Evolutionary conservation across 2,113 vertebrate genomes (phyloP).

Genomic region (Prunella fulvescens): DNA sequence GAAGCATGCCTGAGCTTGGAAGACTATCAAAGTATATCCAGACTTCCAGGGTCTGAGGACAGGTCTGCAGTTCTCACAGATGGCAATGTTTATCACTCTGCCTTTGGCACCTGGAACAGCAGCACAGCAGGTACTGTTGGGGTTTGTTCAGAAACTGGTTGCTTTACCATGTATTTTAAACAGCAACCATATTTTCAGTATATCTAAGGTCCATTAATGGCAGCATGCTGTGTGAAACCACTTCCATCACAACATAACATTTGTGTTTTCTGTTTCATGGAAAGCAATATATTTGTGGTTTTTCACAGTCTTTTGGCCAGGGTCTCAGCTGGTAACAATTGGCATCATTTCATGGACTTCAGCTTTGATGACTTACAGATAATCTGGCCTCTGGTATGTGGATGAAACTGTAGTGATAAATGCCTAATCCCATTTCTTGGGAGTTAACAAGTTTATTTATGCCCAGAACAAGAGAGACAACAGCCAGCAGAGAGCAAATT

Average conservation of each 20-base stretch:
- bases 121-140: neutral
- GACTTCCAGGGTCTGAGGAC: neutral
- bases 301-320: neutral
- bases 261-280: conserved; percentile 10
- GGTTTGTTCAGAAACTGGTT: neutral
- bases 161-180: neutral
- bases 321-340: neutral
- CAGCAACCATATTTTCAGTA: neutral
- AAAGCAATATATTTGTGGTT: neutral
- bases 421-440: neutral
- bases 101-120: conserved; percentile 31
- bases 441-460: conserved; percentile 18
- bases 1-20: neutral
- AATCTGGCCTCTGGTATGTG: neutral
- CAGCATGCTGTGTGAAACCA: neutral
- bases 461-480: neutral
- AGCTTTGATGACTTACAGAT: conserved; percentile 29
- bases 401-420: neutral
- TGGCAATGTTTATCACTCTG: conserved; percentile 1
- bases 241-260: neutral
- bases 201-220: neutral
- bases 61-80: conserved; percentile 6
- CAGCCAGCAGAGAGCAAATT: neutral
- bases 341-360: neutral
- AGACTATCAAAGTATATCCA: neutral